Conservation (phyloP, 2,797 vertebrate genomes). For the Zenarchopterus dispar region DNA sequence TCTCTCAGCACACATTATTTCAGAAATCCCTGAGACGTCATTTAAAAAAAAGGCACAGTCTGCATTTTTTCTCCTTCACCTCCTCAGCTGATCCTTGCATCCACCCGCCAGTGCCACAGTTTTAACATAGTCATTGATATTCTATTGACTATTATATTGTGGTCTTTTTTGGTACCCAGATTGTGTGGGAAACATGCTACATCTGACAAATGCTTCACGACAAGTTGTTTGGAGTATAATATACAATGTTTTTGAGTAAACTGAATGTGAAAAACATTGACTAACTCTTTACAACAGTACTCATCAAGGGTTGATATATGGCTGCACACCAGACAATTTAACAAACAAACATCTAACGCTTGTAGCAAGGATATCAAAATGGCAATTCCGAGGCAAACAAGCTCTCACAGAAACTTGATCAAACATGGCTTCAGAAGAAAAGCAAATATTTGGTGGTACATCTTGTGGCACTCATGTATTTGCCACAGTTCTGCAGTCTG, state of each 20-base stretch:
- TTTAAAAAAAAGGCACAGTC: conserved; percentile 65
- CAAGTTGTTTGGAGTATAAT: not conserved
- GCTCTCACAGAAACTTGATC: no score
- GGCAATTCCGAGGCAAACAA: no score
- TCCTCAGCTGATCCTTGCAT: conserved; percentile 30
- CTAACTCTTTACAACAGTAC: no score
- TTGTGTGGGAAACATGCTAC: not conserved
- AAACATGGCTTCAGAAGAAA: no score
- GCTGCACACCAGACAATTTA: no score
- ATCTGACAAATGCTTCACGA: not conserved
- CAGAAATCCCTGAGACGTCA: conserved; percentile 66
- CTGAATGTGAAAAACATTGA: not conserved
- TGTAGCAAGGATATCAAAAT: no score
- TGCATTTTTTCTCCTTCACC: conserved; percentile 55
- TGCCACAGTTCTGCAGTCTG: no score
- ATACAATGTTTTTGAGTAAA: not conserved
- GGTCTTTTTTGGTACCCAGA: conserved; percentile 12
- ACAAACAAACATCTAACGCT: no score
- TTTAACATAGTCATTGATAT: conserved; percentile 28
- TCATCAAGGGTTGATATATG: no score
- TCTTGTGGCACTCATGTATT: no score
- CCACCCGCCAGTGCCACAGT: conserved; percentile 1
- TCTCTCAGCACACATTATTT: conserved; percentile 79
- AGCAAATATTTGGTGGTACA: no score
- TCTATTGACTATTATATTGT: no score